phyloP scores from a whole-genome alignment of 2,113 vertebrate genomes.

The Struthio camelus region DNA sequence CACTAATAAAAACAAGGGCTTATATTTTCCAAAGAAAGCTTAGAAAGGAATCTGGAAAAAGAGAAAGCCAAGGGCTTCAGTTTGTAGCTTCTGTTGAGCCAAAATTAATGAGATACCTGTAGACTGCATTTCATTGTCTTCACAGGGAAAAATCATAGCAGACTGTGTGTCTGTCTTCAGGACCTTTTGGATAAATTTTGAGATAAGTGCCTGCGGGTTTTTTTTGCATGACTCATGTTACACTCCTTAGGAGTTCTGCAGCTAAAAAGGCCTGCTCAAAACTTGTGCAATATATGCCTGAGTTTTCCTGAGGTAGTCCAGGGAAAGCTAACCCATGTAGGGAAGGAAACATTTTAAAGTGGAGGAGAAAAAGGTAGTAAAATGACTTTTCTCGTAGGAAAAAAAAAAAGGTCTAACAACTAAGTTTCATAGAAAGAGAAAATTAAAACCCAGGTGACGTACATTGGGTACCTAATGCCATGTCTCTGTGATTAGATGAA shows the following conservation, averaged over 20 bases:
- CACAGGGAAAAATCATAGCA: background rate
- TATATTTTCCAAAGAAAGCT: background rate
- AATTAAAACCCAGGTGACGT: background rate
- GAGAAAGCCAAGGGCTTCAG: background rate
- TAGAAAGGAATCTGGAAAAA: background rate
- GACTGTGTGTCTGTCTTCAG: background rate
- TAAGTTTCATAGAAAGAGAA: background rate
- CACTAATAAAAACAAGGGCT: background rate
- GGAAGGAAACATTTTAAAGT: background rate
- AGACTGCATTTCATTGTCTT: background rate
- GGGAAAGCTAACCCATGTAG: background rate
- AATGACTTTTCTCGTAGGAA: background rate
- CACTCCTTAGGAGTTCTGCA: background rate
- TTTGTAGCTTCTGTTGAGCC: background rate
- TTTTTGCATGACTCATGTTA: background rate
- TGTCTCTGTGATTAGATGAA: background rate
- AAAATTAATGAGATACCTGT: background rate
- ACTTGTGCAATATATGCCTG: background rate
- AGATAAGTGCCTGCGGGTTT: background rate
- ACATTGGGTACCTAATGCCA: background rate
- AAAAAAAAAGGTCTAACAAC: background rate
- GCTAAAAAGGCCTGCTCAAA: background rate
- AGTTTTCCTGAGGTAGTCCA: background rate
- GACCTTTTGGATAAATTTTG: background rate
- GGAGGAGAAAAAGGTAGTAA: background rate